phyloP scores from a whole-genome alignment of 2,888 invertebrate genomes.

The Lepidochrysops patricia region DNA sequence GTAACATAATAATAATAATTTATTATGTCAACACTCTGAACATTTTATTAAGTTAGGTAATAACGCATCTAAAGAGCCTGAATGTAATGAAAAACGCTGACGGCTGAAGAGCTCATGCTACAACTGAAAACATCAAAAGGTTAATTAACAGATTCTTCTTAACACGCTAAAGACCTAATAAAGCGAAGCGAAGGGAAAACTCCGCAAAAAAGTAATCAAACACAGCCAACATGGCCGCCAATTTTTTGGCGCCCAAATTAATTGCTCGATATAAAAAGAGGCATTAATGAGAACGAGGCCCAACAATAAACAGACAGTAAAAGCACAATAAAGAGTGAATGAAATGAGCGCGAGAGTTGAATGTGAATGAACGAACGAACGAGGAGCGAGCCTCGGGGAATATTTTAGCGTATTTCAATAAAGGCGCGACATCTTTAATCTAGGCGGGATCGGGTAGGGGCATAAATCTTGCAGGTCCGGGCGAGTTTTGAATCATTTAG shows the following conservation, averaged over 20 bases:
- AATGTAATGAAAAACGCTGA: not conserved
- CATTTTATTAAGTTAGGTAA: too few relatives aligned
- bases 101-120: not conserved
- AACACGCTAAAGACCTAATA: constrained; percentile 2
- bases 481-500: constrained; percentile 74
- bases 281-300: constrained; percentile 38
- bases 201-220: constrained; percentile 9
- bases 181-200: not conserved
- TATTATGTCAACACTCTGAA: too few relatives aligned
- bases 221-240: not conserved
- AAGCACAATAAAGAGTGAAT: constrained; percentile 61
- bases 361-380: constrained; percentile 47
- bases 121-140: not conserved
- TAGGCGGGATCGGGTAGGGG: constrained; percentile 65
- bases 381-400: constrained; percentile 32
- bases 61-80: too few relatives aligned
- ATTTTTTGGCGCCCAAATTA: constrained; percentile 13
- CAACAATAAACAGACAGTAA: constrained; percentile 43
- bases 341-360: constrained; percentile 50
- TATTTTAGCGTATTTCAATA: constrained; percentile 69
- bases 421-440: constrained; percentile 73
- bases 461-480: constrained; percentile 74
- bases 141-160: not conserved
- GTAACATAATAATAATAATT: too few relatives aligned
- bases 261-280: constrained; percentile 23